A percentile compares a stretch with the other conserved stretches of the same genome.
Conservation (phyloP, 2,888 invertebrate genomes). For the Tetragonula carbonaria region DNA sequence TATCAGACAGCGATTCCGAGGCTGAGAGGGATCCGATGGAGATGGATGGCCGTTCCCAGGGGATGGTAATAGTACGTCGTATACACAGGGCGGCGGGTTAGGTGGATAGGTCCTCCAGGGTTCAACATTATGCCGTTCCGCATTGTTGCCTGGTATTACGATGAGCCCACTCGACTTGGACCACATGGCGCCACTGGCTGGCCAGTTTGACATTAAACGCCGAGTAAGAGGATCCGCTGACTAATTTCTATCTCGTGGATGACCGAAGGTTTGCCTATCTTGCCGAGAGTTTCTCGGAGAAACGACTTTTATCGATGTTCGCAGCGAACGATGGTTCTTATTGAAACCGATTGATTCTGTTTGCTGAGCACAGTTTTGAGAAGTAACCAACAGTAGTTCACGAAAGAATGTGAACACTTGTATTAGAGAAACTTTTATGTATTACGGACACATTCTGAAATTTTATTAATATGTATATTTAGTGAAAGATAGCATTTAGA, state of each 20-base stretch:
- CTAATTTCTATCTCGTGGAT: conserved; percentile 48
- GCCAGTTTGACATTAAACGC: conserved; percentile 62
- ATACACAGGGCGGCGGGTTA: conserved; percentile 56
- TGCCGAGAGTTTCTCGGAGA: not conserved
- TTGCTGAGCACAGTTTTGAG: no score
- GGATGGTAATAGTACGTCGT: conserved; percentile 77
- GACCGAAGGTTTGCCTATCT: not conserved
- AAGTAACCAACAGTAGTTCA: no score
- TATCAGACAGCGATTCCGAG: conserved; percentile 76
- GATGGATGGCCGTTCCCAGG: conserved; percentile 82
- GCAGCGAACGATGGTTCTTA: no score
- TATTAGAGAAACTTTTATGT: no score
- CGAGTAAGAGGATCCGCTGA: conserved; percentile 34
- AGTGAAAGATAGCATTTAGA: no score
- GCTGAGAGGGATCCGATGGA: conserved; percentile 83
- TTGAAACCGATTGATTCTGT: no score
- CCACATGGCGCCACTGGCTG: conserved; percentile 79
- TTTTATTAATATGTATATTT: no score
- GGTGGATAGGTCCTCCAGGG: conserved; percentile 67
- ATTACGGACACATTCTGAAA: no score
- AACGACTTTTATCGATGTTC: not conserved
- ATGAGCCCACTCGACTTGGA: conserved; percentile 82
- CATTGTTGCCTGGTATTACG: conserved; percentile 80
- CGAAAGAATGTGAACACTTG: no score
- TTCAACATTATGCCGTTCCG: conserved; percentile 72